A percentile compares a stretch with the other conserved stretches of the same genome.
These are phyloP conservation scores for Uromys caudimaculatus DNA, from an alignment of 2,797 vertebrate species.

Conservation along the genomic window DNA sequence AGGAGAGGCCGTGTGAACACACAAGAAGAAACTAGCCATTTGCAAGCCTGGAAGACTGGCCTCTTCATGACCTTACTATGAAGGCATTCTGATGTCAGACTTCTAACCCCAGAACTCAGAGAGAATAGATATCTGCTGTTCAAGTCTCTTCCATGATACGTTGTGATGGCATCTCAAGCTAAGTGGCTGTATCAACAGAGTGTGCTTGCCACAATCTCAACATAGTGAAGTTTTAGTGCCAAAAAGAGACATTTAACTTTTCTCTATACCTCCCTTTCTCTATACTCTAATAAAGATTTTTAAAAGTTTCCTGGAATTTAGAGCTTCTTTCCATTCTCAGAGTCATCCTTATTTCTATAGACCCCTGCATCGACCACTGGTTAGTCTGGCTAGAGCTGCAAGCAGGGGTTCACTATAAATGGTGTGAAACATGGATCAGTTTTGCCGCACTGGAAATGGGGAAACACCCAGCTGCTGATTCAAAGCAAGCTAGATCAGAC, in stretches of 20 bases:
- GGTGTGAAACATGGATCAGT: too few relatives aligned
- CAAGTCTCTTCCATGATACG: not conserved
- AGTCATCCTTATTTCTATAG: not conserved
- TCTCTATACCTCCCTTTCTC: not conserved
- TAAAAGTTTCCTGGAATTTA: not conserved
- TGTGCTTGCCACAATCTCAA: not conserved
- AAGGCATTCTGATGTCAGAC: not conserved
- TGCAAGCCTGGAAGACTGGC: not conserved
- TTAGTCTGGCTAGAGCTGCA: not conserved
- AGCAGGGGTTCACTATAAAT: not conserved
- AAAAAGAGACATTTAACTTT: not conserved
- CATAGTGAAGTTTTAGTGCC: not conserved
- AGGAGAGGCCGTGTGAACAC: not conserved
- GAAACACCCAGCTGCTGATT: not conserved
- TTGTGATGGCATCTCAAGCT: not conserved
- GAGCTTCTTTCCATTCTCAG: not conserved
- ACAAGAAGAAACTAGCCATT: not conserved
- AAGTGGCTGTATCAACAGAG: not conserved
- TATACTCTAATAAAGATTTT: not conserved
- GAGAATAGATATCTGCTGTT: not conserved
- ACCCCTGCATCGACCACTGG: not conserved
- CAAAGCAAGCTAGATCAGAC: not conserved
- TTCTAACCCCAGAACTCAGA: not conserved
- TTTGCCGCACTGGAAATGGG: not conserved
- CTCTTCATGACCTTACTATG: not conserved